Evolutionary conservation across 2,797 vertebrate species (phyloP), one percentile per base, ranked within the genome.

Genomic region (Hippopotamyrus pictus): DNA sequence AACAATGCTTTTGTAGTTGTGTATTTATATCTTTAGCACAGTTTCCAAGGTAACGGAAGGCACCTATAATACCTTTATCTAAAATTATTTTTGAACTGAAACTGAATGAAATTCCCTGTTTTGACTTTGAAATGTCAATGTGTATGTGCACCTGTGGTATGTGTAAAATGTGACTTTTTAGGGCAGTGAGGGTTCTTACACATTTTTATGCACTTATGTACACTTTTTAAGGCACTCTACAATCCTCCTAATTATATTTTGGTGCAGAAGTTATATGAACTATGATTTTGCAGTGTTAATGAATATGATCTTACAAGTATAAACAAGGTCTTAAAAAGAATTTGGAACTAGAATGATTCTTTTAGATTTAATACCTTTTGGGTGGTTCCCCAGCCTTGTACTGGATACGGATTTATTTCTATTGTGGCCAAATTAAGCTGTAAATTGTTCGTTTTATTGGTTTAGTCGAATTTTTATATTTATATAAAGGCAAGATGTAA

Each of bases 11-110:
- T 51, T 37, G 11, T 87, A 59, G 29, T 37, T 37, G 33, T 19
- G 6, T 87, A 59, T 87, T 54, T 57, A 87, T 57, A 87, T 87
- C 51, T 54, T 57, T 57, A 87, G 85, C 53, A 87, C 50, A 37
- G 85, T 87, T 87, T 53, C 85, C 85, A 59, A 87, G 85, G 85
- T 41, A 87, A 87, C 85, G 29, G 29, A 87, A 53, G 84, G 25
- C 50, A 54, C 85, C 85, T 41, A 57, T 57, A 87, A 37, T 33
- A 57, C 33, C 33, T 25, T 57, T 87, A 51, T 87, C 85, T 87
- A 22, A 53, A 87, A 54, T 87, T 19, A 37, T 87, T 12, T 87
- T 37, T 84, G n/a, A 84, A 84, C 5, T 22, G 82, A 84, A 48
- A 84, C 19, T 46, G 46, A 84, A 84, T 48, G 11, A 84, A 50